Base-by-base conservation (phyloP, 2,888 invertebrate genomes). In the Parelbella ahira region DNA sequence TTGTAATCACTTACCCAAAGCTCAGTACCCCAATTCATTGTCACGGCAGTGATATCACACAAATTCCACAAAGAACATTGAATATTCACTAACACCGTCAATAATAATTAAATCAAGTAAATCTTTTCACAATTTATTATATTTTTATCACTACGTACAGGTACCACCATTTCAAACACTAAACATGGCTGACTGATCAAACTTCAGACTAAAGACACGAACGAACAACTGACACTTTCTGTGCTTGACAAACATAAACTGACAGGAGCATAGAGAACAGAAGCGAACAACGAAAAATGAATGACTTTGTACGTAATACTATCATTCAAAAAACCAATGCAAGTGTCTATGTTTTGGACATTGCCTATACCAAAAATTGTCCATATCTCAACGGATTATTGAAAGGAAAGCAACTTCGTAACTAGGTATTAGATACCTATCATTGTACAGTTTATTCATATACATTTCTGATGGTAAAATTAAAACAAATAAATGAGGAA, bases 11-110 rank as follows among this genome's bases (percentile, higher is more conserved):
- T 89, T 81, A 91, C 91, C 91, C 91, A 91, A 77, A 91, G 90
- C 83, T 91, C 91, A 47, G 89, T 90, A 76, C 91, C 91, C 91
- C 91, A 91, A 84, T 90, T 91, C 90, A 90, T 90, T 83, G 84
- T 89, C 60, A 74, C 76, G 61, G 68, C 63, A 60, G 66, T 64
- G 65, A 64, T 60, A 66, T 77, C 76, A 74, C 73, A 64, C 74
- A 81, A 83, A 74, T 74, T 63, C 66, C 84, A 83, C 80, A 70
- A 73, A 79, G 78, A 79, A 80, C 84, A 86, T 84, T 75, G 78
- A 82, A 73, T 68, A 68, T 69, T 69, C 84, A 81, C 83, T 68
- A 68, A 57, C 73, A 73, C 73, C 65, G 60, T 69, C 59, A 49
- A 51, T 56, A 65, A 58, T 53, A 62, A 56, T 54, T 60, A 57